phyloP scores from a whole-genome alignment of 2,888 invertebrate species.

The Drosophila bunnanda region DNA sequence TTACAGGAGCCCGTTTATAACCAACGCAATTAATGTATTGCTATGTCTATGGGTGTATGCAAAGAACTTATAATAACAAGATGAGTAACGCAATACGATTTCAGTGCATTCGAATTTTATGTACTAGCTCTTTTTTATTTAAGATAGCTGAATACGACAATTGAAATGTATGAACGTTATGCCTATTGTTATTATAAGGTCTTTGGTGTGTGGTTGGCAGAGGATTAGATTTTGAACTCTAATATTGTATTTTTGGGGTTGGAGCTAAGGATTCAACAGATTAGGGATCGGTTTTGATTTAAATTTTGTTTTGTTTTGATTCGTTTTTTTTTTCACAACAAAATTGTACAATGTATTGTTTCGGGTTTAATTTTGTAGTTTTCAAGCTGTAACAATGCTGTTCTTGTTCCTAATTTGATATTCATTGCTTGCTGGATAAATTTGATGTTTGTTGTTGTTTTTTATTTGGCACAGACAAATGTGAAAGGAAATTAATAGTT shows the following conservation, averaged over 20 bases:
- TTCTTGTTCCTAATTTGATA: constrained; percentile 54
- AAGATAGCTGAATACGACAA: not conserved
- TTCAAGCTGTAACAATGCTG: constrained; percentile 34
- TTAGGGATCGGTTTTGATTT: constrained; percentile 1
- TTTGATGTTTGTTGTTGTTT: constrained; percentile 30
- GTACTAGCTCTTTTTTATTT: not conserved
- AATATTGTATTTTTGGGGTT: not conserved
- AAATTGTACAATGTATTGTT: constrained; percentile 31
- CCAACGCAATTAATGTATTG: constrained; percentile 44
- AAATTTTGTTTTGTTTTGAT: constrained; percentile 17
- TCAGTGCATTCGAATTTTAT: not conserved
- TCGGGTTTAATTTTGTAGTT: constrained; percentile 22
- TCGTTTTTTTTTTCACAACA: constrained; percentile 18
- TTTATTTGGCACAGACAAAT: constrained; percentile 52
- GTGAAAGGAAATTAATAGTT: constrained; percentile 51
- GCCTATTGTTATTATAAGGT: not conserved
- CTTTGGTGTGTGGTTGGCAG: not conserved
- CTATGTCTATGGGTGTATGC: constrained; percentile 45
- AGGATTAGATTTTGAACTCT: constrained; percentile 4
- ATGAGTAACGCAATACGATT: not conserved
- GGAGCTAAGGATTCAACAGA: constrained; percentile 2
- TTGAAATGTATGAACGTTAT: not conserved
- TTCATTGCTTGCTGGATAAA: constrained; percentile 47
- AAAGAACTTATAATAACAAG: not conserved
- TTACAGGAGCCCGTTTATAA: constrained; percentile 30